phyloP scores from a whole-genome alignment of 2,113 vertebrate genomes.

The Cnemophilus loriae region DNA sequence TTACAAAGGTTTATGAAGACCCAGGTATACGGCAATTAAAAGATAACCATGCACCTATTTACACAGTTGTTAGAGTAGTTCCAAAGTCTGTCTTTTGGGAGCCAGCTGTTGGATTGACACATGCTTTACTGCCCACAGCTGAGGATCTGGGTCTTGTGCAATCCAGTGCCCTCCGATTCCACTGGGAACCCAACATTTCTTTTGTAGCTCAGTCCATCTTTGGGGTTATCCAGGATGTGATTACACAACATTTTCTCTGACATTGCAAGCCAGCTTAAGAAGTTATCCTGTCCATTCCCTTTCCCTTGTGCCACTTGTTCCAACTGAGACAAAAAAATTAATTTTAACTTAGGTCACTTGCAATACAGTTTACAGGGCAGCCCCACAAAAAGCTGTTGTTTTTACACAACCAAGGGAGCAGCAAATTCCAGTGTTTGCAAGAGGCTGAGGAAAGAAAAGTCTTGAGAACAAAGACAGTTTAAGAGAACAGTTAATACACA shows the following conservation, averaged over 20 bases:
- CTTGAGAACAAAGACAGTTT: background rate
- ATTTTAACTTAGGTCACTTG: background rate
- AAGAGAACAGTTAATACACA: background rate
- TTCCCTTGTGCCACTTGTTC: background rate
- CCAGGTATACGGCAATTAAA: background rate
- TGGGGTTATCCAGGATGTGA: background rate
- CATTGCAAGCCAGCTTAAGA: background rate
- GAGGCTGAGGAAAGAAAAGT: background rate
- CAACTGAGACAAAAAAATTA: background rate
- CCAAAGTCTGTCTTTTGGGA: conserved; percentile 38
- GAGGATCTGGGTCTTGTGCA: conserved; percentile 8
- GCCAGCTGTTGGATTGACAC: background rate
- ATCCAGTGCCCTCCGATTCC: background rate
- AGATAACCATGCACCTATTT: conserved; percentile 26
- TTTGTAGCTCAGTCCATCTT: conserved; percentile 3
- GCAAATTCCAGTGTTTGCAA: background rate
- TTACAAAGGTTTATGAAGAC: conserved; percentile 5
- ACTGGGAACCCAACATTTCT: background rate
- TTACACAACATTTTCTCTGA: conserved; percentile 8
- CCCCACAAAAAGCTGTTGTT: background rate
- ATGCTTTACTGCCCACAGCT: conserved; percentile 7
- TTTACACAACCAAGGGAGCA: background rate
- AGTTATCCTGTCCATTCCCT: background rate
- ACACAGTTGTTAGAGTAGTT: conserved; percentile 24
- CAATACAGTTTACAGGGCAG: background rate